Conservation (phyloP, 2,113 vertebrate species). For the Gyps fulvus region DNA sequence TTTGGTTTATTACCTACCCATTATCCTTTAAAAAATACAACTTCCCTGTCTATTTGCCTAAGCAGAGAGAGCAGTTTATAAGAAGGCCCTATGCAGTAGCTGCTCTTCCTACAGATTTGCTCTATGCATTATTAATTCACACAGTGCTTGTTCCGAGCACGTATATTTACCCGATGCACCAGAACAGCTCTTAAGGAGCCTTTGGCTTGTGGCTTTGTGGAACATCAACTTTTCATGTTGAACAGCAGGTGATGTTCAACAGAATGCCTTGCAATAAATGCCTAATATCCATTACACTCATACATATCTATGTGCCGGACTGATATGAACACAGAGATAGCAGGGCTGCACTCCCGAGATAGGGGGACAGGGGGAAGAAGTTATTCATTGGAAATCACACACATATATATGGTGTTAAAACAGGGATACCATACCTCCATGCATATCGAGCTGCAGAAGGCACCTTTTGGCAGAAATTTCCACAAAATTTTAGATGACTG, state of each 20-base stretch:
- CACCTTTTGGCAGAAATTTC: background rate
- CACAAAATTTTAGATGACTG: background rate
- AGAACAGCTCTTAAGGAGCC: constrained; percentile 23
- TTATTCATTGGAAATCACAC: constrained; percentile 9
- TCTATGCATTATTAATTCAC: constrained; percentile 50
- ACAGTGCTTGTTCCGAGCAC: background rate
- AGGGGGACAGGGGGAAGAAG: background rate
- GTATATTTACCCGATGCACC: constrained; percentile 23
- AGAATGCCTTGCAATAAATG: constrained; percentile 18
- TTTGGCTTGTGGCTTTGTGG: constrained; percentile 37
- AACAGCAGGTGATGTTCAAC: constrained; percentile 65
- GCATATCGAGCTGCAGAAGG: fast-evolving
- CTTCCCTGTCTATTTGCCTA: constrained; percentile 10
- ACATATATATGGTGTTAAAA: background rate
- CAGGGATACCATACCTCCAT: background rate
- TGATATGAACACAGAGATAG: constrained; percentile 24
- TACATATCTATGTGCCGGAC: background rate
- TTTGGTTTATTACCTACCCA: background rate
- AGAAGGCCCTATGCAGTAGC: background rate
- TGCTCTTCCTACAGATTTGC: constrained; percentile 8
- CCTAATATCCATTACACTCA: constrained; percentile 19
- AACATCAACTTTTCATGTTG: constrained; percentile 49
- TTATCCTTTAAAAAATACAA: constrained; percentile 16
- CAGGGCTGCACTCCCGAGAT: constrained; percentile 34
- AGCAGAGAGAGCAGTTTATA: background rate